phyloP scores from a whole-genome alignment of 2,113 vertebrate genomes.

The Gallinago undulata region DNA sequence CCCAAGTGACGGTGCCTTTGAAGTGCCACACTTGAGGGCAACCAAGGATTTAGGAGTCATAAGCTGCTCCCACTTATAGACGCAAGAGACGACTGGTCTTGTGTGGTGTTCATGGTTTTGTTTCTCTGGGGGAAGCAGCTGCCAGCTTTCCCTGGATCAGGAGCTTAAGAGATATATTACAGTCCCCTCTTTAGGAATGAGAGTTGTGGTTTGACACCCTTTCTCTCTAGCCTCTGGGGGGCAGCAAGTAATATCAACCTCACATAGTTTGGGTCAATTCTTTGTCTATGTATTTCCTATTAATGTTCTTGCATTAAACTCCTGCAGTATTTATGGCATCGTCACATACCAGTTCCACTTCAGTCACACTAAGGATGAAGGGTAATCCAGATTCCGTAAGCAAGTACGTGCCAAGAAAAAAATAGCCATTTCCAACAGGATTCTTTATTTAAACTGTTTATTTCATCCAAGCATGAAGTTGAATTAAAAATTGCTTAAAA shows the following conservation, averaged over 20 bases:
- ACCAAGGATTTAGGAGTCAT: background rate
- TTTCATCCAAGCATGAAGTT: background rate
- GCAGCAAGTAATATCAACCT: background rate
- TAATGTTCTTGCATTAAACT: background rate
- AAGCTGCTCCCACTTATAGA: background rate
- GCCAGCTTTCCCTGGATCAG: background rate
- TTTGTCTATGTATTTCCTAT: background rate
- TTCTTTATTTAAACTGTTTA: background rate
- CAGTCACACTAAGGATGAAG: background rate
- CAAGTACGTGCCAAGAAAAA: background rate
- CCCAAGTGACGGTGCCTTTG: background rate
- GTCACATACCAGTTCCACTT: background rate
- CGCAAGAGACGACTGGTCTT: background rate
- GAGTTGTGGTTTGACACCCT: background rate
- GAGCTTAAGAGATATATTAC: background rate
- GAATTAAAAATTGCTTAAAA: background rate
- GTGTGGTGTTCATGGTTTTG: background rate
- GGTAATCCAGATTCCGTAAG: background rate
- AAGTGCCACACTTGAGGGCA: background rate
- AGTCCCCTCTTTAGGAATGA: background rate
- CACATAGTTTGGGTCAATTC: background rate
- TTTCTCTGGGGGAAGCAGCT: background rate
- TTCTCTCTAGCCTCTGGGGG: background rate
- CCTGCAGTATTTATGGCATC: background rate
- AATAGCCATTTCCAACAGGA: background rate